phyloP scores from a whole-genome alignment of 2,113 vertebrate species.

The Dipodomys merriami region DNA sequence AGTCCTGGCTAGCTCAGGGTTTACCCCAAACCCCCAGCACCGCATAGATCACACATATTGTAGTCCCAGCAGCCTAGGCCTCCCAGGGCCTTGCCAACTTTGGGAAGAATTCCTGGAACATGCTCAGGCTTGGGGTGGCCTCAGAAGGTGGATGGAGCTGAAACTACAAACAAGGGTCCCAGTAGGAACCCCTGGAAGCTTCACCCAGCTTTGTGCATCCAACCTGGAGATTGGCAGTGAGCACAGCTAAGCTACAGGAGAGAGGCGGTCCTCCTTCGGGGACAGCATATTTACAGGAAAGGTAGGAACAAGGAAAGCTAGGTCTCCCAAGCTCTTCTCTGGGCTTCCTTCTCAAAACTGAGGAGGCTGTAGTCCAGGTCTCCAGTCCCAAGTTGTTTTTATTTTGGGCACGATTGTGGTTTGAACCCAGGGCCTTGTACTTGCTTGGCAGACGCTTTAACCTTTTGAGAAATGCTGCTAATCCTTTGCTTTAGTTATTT shows the following conservation, averaged over 20 bases:
- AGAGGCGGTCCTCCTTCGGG: neutral
- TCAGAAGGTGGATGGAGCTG: neutral
- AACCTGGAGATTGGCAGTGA: neutral
- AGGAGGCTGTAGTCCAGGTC: neutral
- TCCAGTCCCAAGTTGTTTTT: too few relatives aligned
- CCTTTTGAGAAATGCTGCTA: too few relatives aligned
- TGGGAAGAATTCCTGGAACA: constrained; percentile 30
- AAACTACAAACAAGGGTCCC: neutral
- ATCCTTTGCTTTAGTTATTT: too few relatives aligned
- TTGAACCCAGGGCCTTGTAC: too few relatives aligned
- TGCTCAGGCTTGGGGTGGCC: constrained; percentile 8
- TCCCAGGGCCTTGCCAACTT: neutral
- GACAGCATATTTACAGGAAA: neutral
- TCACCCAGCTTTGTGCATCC: too few relatives aligned
- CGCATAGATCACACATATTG: neutral
- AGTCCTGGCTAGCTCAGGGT: neutral
- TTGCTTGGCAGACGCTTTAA: too few relatives aligned
- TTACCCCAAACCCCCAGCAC: neutral
- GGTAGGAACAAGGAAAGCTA: neutral
- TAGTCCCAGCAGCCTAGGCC: neutral
- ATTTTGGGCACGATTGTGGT: too few relatives aligned
- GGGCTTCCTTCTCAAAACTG: neutral
- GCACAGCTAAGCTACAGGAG: rapidly evolving
- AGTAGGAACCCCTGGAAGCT: neutral
- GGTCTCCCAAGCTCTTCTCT: neutral